These are phyloP conservation scores for Acanthosepion esculentum DNA, from an alignment of 2,888 invertebrate species.

Conservation along the genomic window DNA sequence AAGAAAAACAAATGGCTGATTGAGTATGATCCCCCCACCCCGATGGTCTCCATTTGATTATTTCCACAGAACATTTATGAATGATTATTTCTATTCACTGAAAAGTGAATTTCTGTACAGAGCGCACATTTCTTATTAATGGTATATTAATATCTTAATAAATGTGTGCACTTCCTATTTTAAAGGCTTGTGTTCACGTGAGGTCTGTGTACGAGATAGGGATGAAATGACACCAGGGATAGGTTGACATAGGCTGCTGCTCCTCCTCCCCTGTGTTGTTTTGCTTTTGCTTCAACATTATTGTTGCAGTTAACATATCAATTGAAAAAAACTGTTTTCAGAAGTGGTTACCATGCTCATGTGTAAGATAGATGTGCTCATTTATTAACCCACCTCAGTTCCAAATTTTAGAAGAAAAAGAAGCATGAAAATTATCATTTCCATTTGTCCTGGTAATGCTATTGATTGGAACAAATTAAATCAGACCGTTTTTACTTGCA, in stretches of 20 bases:
- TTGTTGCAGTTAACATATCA: constrained; percentile 48
- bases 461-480: constrained; percentile 41
- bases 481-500: constrained; percentile 18
- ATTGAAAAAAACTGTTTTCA: constrained; percentile 39
- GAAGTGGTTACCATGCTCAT: constrained; percentile 45
- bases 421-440: constrained; percentile 39
- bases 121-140: constrained; percentile 53
- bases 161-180: constrained; percentile 52
- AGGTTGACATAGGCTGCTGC: constrained; percentile 41
- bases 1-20: background rate
- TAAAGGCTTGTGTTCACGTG: constrained; percentile 47
- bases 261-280: background rate
- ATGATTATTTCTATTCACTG: constrained; percentile 25
- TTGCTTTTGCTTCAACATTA: constrained; percentile 46
- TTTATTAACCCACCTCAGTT: constrained; percentile 46
- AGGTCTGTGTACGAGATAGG: constrained; percentile 43
- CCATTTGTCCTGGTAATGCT: constrained; percentile 43
- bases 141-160: constrained; percentile 51
- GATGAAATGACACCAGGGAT: constrained; percentile 1
- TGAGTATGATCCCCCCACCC: background rate
- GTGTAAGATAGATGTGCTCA: constrained; percentile 46
- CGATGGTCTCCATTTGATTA: background rate
- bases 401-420: background rate
- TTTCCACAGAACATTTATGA: constrained; percentile 37
- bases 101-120: constrained; percentile 51